Conservation (phyloP, 2,797 vertebrate genomes). For the Pelodytes ibericus region DNA sequence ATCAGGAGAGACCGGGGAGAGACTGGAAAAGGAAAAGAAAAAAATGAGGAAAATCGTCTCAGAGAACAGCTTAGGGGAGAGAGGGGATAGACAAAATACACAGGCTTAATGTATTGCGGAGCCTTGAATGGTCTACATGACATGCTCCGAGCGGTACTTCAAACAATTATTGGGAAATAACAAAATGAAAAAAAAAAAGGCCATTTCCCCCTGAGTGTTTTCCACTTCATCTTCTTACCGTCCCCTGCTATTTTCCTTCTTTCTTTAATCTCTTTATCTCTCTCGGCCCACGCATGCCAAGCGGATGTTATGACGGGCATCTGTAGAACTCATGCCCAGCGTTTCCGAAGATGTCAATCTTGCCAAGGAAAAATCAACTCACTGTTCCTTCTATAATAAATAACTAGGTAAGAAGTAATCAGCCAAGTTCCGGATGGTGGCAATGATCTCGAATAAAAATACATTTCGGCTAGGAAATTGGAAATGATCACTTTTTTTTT, state of each 20-base stretch:
- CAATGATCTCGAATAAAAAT: too few species aligned
- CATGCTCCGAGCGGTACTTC: constrained; percentile 1
- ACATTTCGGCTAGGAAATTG: too few species aligned
- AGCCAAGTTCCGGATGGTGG: too few species aligned
- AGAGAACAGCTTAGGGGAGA: not conserved
- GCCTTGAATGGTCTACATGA: not conserved
- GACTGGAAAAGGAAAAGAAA: not conserved
- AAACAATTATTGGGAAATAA: constrained; percentile 17
- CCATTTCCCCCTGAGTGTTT: constrained; percentile 19
- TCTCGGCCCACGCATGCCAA: too few species aligned
- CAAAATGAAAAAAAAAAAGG: constrained; percentile 21
- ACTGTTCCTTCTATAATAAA: too few species aligned
- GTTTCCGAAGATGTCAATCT: too few species aligned
- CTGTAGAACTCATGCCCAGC: too few species aligned
- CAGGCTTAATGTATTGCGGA: not conserved
- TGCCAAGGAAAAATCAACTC: too few species aligned
- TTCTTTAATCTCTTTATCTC: too few species aligned
- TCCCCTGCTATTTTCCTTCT: not conserved
- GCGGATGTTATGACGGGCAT: too few species aligned
- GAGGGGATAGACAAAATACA: not conserved
- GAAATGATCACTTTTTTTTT: too few species aligned
- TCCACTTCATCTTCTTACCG: not conserved
- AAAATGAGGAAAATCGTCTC: not conserved
- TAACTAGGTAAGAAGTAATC: too few species aligned
- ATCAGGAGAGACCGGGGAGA: not conserved